Conservation (phyloP, 2,113 vertebrate genomes). For the Pantherophis guttatus region DNA sequence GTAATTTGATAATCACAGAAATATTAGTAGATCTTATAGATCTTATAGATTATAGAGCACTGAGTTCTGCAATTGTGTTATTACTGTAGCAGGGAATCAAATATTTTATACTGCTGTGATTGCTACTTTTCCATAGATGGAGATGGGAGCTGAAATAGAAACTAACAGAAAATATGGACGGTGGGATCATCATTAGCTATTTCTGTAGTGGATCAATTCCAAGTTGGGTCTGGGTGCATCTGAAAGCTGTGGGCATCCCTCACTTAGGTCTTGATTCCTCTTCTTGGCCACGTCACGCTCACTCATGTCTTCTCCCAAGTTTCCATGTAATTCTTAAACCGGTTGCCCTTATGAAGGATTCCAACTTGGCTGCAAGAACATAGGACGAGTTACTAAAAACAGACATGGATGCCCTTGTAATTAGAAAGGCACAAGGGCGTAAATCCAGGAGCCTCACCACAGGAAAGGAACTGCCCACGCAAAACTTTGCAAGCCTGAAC, state of each 20-base stretch:
- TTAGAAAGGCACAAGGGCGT: slow-evolving; percentile 16
- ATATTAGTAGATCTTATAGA: not conserved
- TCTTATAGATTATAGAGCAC: not conserved
- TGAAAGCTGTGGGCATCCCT: not conserved
- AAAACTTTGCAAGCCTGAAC: not conserved
- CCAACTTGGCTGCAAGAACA: not conserved
- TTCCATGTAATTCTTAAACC: not conserved
- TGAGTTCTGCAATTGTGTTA: not conserved
- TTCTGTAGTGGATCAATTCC: not conserved
- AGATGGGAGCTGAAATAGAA: not conserved
- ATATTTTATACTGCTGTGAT: not conserved
- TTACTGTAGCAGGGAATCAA: not conserved
- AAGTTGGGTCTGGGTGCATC: no score
- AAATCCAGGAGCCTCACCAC: slow-evolving; percentile 25
- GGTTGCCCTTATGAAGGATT: not conserved
- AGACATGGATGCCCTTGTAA: slow-evolving; percentile 9
- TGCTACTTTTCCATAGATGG: not conserved
- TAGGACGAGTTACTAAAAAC: slow-evolving; percentile 37
- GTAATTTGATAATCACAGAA: not conserved
- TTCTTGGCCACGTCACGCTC: not conserved
- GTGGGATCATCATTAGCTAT: not conserved
- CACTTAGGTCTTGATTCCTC: not conserved
- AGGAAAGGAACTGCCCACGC: not conserved
- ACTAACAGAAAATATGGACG: not conserved
- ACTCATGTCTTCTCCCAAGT: not conserved